phyloP scores from a whole-genome alignment of 92 coral and sea anemone genomes.

The Montipora capitata region DNA sequence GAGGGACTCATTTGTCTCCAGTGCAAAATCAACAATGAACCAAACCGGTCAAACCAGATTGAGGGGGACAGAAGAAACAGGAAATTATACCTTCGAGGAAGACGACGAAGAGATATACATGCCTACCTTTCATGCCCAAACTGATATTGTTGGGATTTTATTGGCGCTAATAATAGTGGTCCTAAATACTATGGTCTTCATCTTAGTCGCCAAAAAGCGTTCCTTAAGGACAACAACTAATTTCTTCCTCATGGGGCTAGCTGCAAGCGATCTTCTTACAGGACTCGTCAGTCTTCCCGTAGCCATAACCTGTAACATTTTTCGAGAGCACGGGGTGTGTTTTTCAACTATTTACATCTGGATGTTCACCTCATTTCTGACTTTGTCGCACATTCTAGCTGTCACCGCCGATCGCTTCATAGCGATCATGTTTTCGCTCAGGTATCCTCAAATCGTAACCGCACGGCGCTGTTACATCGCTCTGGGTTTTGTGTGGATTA shows the following conservation, averaged over 20 bases:
- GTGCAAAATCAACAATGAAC: not conserved
- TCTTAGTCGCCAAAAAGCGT: constrained; percentile 53
- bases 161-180: constrained; percentile 64
- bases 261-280: constrained; percentile 70
- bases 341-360: constrained; percentile 46
- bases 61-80: not conserved
- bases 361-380: constrained; percentile 74
- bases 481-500: constrained; percentile 51
- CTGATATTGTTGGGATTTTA: constrained; percentile 47
- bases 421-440: constrained; percentile 62
- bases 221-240: constrained; percentile 66
- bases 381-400: constrained; percentile 70
- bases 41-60: not conserved
- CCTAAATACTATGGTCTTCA: constrained; percentile 50
- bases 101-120: constrained; percentile 20
- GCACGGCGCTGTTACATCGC: constrained; percentile 44
- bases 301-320: constrained; percentile 61
- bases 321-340: constrained; percentile 55
- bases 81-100: not conserved
- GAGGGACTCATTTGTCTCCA: not conserved
- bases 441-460: constrained; percentile 67
- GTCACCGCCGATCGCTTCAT: constrained; percentile 77
- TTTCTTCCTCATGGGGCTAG: constrained; percentile 61
- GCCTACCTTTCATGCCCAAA: constrained; percentile 23
- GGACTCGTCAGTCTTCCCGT: constrained; percentile 71